Conservation (phyloP, 2,888 invertebrate genomes). For the Chironomus tentans region DNA sequence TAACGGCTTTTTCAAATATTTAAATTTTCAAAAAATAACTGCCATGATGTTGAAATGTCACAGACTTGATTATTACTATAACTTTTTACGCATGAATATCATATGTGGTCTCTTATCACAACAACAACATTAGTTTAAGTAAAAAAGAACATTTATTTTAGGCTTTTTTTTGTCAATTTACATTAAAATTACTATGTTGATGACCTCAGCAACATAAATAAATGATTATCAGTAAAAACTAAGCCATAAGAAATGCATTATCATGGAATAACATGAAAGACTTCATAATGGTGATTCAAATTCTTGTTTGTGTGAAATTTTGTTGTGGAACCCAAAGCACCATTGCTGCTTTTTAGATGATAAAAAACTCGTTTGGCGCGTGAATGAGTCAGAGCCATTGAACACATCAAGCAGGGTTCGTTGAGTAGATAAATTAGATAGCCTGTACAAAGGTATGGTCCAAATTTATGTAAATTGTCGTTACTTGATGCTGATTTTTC, state of each 20-base stretch:
- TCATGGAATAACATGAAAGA: conserved; percentile 45
- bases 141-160: too few species aligned
- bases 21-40: too few species aligned
- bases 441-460: conserved; percentile 78
- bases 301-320: conserved; percentile 69
- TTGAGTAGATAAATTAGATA: conserved; percentile 71
- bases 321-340: conserved; percentile 61
- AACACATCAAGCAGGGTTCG: conserved; percentile 92
- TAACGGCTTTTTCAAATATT: too few species aligned
- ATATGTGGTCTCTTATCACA: too few species aligned
- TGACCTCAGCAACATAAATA: neutral
- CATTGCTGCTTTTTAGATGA: conserved; percentile 48
- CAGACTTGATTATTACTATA: too few species aligned
- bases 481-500: conserved; percentile 26
- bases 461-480: conserved; percentile 41
- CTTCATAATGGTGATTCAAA: conserved; percentile 88
- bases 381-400: conserved; percentile 93
- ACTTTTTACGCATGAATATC: too few species aligned
- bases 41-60: too few species aligned
- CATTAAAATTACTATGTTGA: neutral
- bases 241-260: neutral
- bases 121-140: too few species aligned
- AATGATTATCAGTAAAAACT: neutral
- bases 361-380: conserved; percentile 75
- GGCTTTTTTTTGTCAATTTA: neutral